Evolutionary conservation across 2,113 vertebrate species (phyloP).

Genomic region (Corydoras sp.): DNA sequence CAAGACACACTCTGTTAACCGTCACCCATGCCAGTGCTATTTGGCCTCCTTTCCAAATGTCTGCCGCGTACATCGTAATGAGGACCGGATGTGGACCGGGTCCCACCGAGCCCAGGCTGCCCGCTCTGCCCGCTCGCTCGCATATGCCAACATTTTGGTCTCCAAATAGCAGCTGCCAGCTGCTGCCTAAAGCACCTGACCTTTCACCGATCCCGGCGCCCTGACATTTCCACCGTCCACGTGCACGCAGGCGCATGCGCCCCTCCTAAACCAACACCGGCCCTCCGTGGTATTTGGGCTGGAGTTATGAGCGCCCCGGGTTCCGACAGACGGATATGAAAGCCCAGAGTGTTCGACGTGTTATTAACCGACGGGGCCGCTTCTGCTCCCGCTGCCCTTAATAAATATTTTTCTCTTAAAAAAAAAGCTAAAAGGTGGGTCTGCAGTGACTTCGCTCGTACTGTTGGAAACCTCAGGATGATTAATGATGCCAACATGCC

Average conservation of each 20-base stretch:
- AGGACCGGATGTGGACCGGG: conserved; percentile 3
- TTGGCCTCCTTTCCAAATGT: background rate
- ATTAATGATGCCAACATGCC: conserved; percentile 4
- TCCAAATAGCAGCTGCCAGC: conserved; percentile 41
- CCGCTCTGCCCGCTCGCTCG: conserved; percentile 2
- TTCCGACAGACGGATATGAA: conserved; percentile 40
- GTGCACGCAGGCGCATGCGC: conserved; percentile 20
- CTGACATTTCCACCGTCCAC: conserved; percentile 40
- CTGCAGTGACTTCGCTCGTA: background rate
- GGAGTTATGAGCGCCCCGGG: conserved; percentile 37
- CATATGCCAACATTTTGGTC: conserved; percentile 27
- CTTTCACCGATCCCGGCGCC: conserved; percentile 35
- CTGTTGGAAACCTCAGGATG: background rate
- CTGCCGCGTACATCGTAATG: conserved; percentile 2
- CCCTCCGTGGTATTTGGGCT: conserved; percentile 46
- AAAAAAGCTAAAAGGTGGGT: background rate
- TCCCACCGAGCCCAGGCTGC: conserved; percentile 11
- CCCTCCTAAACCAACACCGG: conserved; percentile 23
- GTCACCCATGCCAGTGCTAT: background rate
- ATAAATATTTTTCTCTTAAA: background rate
- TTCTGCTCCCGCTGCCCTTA: conserved; percentile 18
- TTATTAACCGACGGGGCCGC: conserved; percentile 22
- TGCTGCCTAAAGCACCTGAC: conserved; percentile 43
- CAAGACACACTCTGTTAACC: background rate
- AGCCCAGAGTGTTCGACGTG: conserved; percentile 25